Base-by-base conservation (phyloP, 92 coral and sea anemone species). In the Porites rus region DNA sequence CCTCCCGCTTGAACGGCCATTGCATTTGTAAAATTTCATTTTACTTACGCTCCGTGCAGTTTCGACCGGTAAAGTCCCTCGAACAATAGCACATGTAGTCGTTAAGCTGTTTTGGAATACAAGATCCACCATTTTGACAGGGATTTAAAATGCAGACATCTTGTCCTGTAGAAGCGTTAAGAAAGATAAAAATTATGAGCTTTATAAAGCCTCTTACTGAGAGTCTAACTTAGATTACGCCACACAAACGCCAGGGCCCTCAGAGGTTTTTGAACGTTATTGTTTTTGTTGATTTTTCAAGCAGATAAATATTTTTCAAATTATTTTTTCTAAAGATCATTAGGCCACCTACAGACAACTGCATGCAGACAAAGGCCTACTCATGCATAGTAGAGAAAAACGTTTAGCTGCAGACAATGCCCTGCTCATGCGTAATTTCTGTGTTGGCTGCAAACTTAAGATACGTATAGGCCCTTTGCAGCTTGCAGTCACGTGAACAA, bases 41-140 rank as follows among this genome's bases (percentile, higher is more conserved):
- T 4, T 43, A 78, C 83, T 78, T 78, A 78, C 83, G 72, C 52
- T 69, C 68, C 31, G 83, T 10, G 72, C 83, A 78, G 72, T 78
- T n/a, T 50, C 6, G 72, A 20, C 83, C 83, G n/a, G 20, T 46
- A 72, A 78, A 78, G 9, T 78, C 83, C 1, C 52, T 7, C 8
- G 16, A 4, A 65, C 83, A 78, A 7, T 0, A 0, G 61, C 83
- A 78, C 43, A 10, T 4, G 60, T 78, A 78, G 63, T 7, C 19
- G 76, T 19, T 6, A 19, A 14, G 43, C 59, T 56, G 10, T 6
- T 5, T 9, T 22, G 67, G 53, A 8, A 6, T 0, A 46, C 80
- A 76, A 3, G 53, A 7, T 18, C 80, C 80, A 18, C 53, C 80
- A 76, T 76, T 59, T 59, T 76, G 17, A 10, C 80, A 76, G 28